These are phyloP conservation scores for Hemibagrus wyckioides DNA, from an alignment of 2,113 vertebrate species.

Conservation along the genomic window DNA sequence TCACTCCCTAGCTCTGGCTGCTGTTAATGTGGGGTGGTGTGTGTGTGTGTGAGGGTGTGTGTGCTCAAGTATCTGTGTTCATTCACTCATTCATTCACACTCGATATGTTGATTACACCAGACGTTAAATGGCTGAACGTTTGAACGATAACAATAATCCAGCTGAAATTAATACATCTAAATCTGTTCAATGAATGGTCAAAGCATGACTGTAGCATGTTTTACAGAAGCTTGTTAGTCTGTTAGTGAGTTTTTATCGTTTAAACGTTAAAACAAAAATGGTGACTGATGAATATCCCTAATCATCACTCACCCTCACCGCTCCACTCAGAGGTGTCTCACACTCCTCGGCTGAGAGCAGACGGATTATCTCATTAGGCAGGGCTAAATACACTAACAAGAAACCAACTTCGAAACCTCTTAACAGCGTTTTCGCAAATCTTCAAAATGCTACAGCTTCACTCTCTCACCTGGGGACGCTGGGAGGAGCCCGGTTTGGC, in stretches of 20 bases:
- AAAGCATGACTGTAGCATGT: not conserved
- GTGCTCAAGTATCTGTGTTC: not conserved
- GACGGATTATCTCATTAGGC: slow-evolving; percentile 37
- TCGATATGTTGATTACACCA: slow-evolving; percentile 2
- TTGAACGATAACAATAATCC: slow-evolving; percentile 30
- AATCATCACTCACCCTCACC: slow-evolving; percentile 46
- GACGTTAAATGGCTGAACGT: slow-evolving; percentile 21
- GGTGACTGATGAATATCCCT: slow-evolving; percentile 40
- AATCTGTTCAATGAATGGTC: not conserved
- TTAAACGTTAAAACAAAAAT: slow-evolving; percentile 30
- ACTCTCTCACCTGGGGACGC: slow-evolving; percentile 92
- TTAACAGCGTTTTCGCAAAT: not conserved
- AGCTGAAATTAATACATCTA: not conserved
- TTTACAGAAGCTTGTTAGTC: slow-evolving; percentile 9
- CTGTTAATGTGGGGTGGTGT: not conserved
- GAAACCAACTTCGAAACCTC: slow-evolving; percentile 1
- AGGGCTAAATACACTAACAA: slow-evolving; percentile 16
- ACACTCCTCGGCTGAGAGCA: slow-evolving; percentile 49
- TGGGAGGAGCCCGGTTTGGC: slow-evolving; percentile 94
- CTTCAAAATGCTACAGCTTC: not conserved
- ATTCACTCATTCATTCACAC: slow-evolving; percentile 20
- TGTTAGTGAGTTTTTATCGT: slow-evolving; percentile 26
- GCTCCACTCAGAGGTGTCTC: slow-evolving; percentile 23
- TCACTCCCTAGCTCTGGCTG: not conserved
- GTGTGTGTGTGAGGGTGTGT: not conserved